phyloP scores from a whole-genome alignment of 2,797 vertebrate species.

The Staurois parvus region DNA sequence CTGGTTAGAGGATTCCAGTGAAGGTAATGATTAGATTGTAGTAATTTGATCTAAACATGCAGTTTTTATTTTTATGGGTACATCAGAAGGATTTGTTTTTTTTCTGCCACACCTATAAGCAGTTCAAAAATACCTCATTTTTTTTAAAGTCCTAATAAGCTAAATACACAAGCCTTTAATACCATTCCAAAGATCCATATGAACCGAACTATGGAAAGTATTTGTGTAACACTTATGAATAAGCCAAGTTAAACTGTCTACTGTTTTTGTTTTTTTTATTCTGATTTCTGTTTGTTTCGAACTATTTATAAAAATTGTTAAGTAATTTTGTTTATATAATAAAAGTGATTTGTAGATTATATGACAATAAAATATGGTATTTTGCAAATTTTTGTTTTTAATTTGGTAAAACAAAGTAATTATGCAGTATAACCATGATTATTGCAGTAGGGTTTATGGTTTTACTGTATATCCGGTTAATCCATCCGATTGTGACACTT shows the following conservation, averaged over 20 bases:
- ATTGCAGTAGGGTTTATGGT: too few relatives aligned
- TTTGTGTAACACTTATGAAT: background rate
- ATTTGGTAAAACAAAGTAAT: background rate
- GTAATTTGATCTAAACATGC: background rate
- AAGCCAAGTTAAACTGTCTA: background rate
- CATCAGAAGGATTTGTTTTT: too few relatives aligned
- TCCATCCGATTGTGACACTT: too few relatives aligned
- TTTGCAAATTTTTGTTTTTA: background rate
- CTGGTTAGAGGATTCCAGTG: background rate
- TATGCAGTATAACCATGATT: too few relatives aligned
- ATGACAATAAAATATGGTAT: conserved; percentile 16
- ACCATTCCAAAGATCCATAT: background rate
- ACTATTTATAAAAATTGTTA: conserved; percentile 5
- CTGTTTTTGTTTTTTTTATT: background rate
- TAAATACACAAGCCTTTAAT: background rate
- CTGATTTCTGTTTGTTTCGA: background rate
- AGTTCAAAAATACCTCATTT: too few relatives aligned
- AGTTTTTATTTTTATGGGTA: background rate
- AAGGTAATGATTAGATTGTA: background rate
- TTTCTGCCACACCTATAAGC: too few relatives aligned
- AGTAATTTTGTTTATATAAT: conserved; percentile 11
- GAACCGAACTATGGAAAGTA: background rate
- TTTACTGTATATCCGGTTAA: too few relatives aligned
- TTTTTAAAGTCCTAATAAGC: background rate
- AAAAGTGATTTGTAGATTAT: conserved; percentile 5